Conservation (phyloP, 2,797 vertebrate species). For the Enteromius trimaculatus region DNA sequence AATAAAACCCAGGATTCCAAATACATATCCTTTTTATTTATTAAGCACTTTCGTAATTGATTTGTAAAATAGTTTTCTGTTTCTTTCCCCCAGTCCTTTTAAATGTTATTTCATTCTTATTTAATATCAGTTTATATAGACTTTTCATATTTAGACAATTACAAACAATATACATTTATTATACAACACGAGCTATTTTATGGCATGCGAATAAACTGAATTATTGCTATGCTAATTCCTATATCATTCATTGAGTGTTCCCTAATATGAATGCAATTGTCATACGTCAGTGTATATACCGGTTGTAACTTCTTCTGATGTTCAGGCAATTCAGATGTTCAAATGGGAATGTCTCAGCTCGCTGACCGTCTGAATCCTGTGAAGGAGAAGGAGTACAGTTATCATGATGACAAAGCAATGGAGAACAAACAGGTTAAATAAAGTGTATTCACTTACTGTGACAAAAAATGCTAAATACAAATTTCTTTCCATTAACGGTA, state of each 20-base stretch:
- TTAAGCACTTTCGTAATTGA: no score
- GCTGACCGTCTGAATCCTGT: not conserved
- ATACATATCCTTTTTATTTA: not conserved
- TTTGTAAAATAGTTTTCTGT: no score
- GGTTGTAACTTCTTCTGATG: not conserved
- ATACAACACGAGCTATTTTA: not conserved
- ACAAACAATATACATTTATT: not conserved
- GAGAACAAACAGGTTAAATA: not conserved
- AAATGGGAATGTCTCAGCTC: not conserved
- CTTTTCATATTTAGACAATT: not conserved
- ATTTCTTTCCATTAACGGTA: not conserved
- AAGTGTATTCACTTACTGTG: not conserved
- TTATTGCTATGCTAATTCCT: not conserved
- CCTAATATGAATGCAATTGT: not conserved
- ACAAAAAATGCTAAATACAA: not conserved
- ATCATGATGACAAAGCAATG: not conserved
- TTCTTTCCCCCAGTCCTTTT: not conserved
- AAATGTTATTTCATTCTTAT: not conserved
- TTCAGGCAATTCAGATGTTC: slow-evolving; percentile 3
- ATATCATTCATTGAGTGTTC: not conserved
- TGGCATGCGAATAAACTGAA: not conserved
- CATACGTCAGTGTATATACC: not conserved
- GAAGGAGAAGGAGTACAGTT: not conserved
- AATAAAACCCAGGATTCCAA: not conserved
- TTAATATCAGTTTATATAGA: not conserved